These are phyloP conservation scores for Diabrotica undecimpunctata DNA, from an alignment of 1,140 invertebrate species.

Conservation along the genomic window DNA sequence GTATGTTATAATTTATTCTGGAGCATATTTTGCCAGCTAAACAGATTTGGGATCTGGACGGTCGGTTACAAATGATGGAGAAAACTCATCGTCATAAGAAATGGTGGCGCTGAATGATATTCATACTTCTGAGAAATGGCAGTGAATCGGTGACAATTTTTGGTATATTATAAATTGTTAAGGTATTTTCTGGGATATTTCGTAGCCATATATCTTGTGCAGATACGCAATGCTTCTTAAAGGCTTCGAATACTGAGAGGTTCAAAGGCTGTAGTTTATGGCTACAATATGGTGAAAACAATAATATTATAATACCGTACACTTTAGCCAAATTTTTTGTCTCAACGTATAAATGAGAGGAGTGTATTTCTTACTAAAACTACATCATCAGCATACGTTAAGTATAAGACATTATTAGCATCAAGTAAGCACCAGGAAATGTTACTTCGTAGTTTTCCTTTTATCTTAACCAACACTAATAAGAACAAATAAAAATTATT, in stretches of 20 bases:
- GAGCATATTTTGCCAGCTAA: constrained; percentile 20
- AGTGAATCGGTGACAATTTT: constrained; percentile 6
- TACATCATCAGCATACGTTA: no score
- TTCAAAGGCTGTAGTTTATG: constrained; percentile 44
- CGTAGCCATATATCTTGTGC: constrained; percentile 47
- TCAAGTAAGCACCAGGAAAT: no score
- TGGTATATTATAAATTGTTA: constrained; percentile 51
- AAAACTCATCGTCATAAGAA: constrained; percentile 32
- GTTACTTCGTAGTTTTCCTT: no score
- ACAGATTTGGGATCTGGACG: constrained; percentile 22
- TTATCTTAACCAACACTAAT: no score
- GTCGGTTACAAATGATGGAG: constrained; percentile 35
- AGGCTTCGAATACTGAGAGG: constrained; percentile 39
- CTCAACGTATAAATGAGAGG: constrained; percentile 30
- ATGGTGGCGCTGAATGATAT: constrained; percentile 11
- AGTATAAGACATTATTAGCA: no score
- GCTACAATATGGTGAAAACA: constrained; percentile 29
- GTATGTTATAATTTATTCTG: constrained; percentile 18
- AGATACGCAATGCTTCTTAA: constrained; percentile 41
- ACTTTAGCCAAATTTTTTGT: constrained; percentile 25
- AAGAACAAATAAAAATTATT: no score
- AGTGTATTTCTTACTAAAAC: constrained; percentile 42
- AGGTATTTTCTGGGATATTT: constrained; percentile 48
- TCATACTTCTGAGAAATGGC: constrained; percentile 10
- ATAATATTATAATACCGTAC: constrained; percentile 25